Base-by-base conservation (phyloP, 2,113 vertebrate species). In the Halichoeres trimaculatus region DNA sequence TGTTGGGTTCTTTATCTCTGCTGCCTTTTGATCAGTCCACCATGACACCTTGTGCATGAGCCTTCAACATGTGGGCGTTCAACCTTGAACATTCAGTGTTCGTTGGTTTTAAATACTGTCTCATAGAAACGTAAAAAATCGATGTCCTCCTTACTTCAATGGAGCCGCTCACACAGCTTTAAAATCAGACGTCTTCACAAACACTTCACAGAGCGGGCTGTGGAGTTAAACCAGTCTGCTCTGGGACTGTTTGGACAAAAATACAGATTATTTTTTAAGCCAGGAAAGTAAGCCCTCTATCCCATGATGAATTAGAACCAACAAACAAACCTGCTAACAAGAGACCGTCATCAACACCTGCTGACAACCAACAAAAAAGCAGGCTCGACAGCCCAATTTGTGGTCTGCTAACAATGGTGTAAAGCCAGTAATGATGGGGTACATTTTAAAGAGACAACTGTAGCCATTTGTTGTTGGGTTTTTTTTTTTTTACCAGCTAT, bases 31-130 rank as follows among this genome's bases (percentile, higher is more conserved):
- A 74, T 53, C 22, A 56, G 45, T 57, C 43, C 13, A 72, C 60
- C 63, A 62, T 63, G 52, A 68, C 52, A 63, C 41, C 43, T 51
- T 0, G 0, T 13, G 41, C 13, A n/a, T 45, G 40, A 59, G 58
- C 64, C 35, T 10, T 17, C 40, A 14, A 24, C 34, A 24, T 40
- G 45, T 45, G 55, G 56, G 56, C 10, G 34, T 70, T 52, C 41
- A 70, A 14, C 41, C 74, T 55, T 64, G 38, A 38, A 51, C 57
- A 36, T 41, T 22, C 8, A 23, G 19, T n/a, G 30, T 52, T 67
- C 64, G 70, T 14, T 35, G 52, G 58, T 72, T 82, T 57, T 76
- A 11, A 73, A 66, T 74, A 30, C 50, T 36, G 56, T 26, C 56
- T 70, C 16, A 40, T 30, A 47, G 48, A 73, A 52, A 70, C 41